Evolutionary conservation across 2,888 invertebrate genomes (phyloP), one percentile per base, ranked within the genome.

Genomic region (Rhogogaster chlorosoma): DNA sequence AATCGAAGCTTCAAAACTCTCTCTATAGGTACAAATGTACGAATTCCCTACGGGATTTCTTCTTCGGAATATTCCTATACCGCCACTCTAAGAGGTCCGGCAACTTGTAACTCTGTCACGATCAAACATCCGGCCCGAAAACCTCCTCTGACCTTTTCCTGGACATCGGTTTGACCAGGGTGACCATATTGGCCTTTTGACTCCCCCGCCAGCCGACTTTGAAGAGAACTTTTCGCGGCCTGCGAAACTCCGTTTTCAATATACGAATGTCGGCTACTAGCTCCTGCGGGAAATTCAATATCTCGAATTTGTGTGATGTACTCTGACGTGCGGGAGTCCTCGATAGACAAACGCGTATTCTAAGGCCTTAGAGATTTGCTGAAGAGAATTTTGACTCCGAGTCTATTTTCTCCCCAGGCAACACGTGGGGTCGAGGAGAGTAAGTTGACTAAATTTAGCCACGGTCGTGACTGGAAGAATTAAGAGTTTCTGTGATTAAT

Each of bases 101-200:
- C 61, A 12, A 61, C 61, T 61, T 61, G 67, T 67, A 18, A 67
- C 67, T 67, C 67, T 67, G 67, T 67, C 32, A 67, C 67, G 67
- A 67, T 67, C 32, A 32, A 4, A 67, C 67, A 61, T 12, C 61
- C 61, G 22, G 22, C 12, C 61, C 12, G 10, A 26, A n/a, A n/a
- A 73, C 38, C 73, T 38, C 5, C 38, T 38, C 42, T 22, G 38
- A 38, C 42, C 73, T 73, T 42, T 42, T 42, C 73, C 42, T 12
- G 42, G 38, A 42, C 73, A 29, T 73, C 38, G 22, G 42, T 73
- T 73, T 73, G 73, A 73, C 73, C 73, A 42, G 73, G 73, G 73
- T 42, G 26, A 73, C 73, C 73, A 18, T 73, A 38, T 26, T 38
- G 42, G 42, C 42, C 73, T 42, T 73, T 73, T 42, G 42, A 73